Evolutionary conservation across 2,797 vertebrate species (phyloP).

Genomic region (Gymnodraco acuticeps): DNA sequence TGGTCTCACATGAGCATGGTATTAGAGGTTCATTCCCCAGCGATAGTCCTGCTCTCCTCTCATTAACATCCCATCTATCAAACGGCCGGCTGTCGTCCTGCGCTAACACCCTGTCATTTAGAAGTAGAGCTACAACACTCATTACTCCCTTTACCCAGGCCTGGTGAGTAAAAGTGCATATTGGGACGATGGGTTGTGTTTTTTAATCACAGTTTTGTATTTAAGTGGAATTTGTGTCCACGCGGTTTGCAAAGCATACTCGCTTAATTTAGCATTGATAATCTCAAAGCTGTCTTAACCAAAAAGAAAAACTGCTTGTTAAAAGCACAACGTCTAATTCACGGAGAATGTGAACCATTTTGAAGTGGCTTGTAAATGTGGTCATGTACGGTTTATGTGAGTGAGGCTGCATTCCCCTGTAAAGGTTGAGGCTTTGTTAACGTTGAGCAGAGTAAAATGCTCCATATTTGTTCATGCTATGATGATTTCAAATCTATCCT

Average conservation of each 20-base stretch:
- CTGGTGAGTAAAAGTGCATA: slow-evolving; percentile 47
- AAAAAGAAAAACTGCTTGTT: slow-evolving; percentile 16
- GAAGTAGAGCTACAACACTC: slow-evolving; percentile 50
- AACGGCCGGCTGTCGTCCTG: slow-evolving; percentile 54
- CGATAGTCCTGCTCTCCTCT: slow-evolving; percentile 64
- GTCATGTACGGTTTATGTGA: slow-evolving; percentile 62
- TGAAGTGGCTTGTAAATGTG: slow-evolving; percentile 70
- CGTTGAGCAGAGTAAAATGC: slow-evolving; percentile 23
- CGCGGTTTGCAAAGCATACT: slow-evolving; percentile 59
- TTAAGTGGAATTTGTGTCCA: slow-evolving; percentile 52
- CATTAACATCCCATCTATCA: slow-evolving; percentile 79
- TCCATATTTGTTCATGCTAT: slow-evolving; percentile 11
- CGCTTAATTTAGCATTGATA: slow-evolving; percentile 8
- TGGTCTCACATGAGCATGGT: slow-evolving; percentile 40
- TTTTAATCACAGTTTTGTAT: slow-evolving; percentile 49
- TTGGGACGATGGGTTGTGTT: slow-evolving; percentile 39
- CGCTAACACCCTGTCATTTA: slow-evolving; percentile 74
- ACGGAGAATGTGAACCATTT: slow-evolving; percentile 43
- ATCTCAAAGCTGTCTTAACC: slow-evolving; percentile 28
- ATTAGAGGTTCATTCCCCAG: slow-evolving; percentile 56
- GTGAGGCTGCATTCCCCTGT: slow-evolving; percentile 30
- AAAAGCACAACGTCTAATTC: slow-evolving; percentile 51
- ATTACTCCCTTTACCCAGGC: slow-evolving; percentile 43
- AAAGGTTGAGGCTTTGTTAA: slow-evolving; percentile 40
- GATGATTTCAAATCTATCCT: slow-evolving; percentile 33